phyloP scores from a whole-genome alignment of 2,888 invertebrate genomes.

The Monochamus alternatus region DNA sequence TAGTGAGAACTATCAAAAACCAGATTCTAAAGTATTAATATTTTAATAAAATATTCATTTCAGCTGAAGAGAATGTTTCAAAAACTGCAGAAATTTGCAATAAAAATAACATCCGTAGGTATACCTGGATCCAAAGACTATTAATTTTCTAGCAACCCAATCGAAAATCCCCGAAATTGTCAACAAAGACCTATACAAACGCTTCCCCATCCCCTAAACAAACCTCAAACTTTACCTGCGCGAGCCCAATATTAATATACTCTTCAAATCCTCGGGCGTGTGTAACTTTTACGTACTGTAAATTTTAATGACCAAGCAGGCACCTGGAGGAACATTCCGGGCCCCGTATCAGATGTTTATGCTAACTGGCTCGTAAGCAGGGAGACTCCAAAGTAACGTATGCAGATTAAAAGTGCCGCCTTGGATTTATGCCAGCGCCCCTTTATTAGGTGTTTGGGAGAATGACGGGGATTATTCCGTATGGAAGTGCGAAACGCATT shows the following conservation, averaged over 20 bases:
- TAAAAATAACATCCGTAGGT: too few species aligned
- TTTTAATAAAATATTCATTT: too few species aligned
- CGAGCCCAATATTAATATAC: slow-evolving; percentile 25
- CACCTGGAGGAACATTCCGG: neutral
- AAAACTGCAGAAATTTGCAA: too few species aligned
- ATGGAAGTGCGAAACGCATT: neutral
- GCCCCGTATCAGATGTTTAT: slow-evolving; percentile 3
- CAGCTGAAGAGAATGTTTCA: too few species aligned
- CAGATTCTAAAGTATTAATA: too few species aligned
- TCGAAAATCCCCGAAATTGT: neutral
- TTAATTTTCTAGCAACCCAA: neutral
- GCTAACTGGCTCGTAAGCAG: slow-evolving; percentile 4
- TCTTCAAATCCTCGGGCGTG: slow-evolving; percentile 14
- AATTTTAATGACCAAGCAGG: slow-evolving; percentile 15
- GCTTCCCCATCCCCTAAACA: slow-evolving; percentile 7
- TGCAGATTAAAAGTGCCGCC: neutral
- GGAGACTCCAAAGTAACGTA: neutral
- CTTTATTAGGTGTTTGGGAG: neutral
- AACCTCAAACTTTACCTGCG: slow-evolving; percentile 19
- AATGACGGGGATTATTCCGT: neutral
- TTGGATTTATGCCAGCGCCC: neutral
- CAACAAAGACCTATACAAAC: neutral
- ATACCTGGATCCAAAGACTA: too few species aligned
- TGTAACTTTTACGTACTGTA: slow-evolving; percentile 13
- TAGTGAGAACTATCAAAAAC: too few species aligned